Conservation (phyloP, 2,797 vertebrate genomes). For the Numenius phaeopus region DNA sequence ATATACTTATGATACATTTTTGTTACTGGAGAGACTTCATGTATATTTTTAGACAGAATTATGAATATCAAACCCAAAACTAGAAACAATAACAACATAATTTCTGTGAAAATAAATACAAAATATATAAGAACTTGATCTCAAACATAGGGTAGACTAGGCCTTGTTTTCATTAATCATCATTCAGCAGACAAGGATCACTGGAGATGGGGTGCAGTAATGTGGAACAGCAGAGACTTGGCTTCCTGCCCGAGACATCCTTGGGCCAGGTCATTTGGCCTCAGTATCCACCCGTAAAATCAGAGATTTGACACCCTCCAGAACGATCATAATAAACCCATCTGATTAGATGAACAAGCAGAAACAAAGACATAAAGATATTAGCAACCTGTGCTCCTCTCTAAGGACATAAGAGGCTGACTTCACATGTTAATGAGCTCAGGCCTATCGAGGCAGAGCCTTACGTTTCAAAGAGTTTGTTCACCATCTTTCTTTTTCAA, state of each 20-base stretch:
- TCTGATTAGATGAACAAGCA: neutral
- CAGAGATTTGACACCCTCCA: neutral
- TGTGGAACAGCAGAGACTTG: neutral
- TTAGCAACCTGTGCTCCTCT: neutral
- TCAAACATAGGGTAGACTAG: neutral
- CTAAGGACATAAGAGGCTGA: neutral
- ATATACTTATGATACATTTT: neutral
- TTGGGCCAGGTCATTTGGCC: neutral
- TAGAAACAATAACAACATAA: neutral
- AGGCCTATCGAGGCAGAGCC: neutral
- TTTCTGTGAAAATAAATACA: neutral
- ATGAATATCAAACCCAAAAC: neutral
- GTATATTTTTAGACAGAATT: neutral
- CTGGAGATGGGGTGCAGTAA: neutral
- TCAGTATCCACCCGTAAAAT: neutral
- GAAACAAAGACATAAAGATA: neutral
- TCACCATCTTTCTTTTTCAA: neutral
- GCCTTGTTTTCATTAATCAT: neutral
- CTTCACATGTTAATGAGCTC: neutral
- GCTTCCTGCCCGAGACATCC: neutral
- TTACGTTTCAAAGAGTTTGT: neutral
- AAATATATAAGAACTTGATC: neutral
- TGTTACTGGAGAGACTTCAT: neutral
- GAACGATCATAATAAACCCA: neutral
- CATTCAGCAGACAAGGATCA: neutral